Evolutionary conservation across 2,888 invertebrate species (phyloP), one percentile per base, ranked within the genome.

Genomic region (Deroplatys truncata): DNA sequence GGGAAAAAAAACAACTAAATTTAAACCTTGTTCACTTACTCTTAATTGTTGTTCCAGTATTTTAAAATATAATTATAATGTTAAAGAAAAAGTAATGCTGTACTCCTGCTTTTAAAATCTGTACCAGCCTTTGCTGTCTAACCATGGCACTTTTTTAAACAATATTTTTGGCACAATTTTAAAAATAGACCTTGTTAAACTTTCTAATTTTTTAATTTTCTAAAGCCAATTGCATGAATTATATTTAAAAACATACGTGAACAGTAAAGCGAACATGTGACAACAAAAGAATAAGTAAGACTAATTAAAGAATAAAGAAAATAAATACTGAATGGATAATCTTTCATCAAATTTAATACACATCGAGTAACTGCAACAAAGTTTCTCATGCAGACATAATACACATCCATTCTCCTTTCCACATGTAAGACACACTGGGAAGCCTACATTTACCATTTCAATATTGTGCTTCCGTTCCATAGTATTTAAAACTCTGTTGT

Each of bases 401-500:
- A 29, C 49, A 28, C 86, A 86, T 29, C 56, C 86, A 87, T 31
- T 87, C 82, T 72, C 56, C 56, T 72, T 72, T 87, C 83, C 83
- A 87, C 87, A 83, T 82, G 20, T 87, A 43, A 82, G 82, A 87
- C 87, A 82, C 87, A 87, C 35, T 82, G 82, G 87, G 87, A 87
- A 83, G 87, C 83, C 83, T 87, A 8, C 16, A 31, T 87, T 82
- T 82, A 82, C 25, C 5, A 82, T 29, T 82, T 25, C 31, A 89
- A 72, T 85, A 89, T 89, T 89, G 85, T 89, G 89, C 88, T 88
- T 28, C 84, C 72, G 85, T 89, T 82, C 28, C 25, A 20, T 31
- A 85, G 35, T n/a, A 49, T 8, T 49, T 85, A 28, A 85, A 43
- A 85, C 35, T 87, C 82, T 83, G 87, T 83, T 35, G 83, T 83